Evolutionary conservation across 1,140 invertebrate genomes (phyloP), one percentile per base, ranked within the genome.

Genomic region (Melipona quadrifasciata): DNA sequence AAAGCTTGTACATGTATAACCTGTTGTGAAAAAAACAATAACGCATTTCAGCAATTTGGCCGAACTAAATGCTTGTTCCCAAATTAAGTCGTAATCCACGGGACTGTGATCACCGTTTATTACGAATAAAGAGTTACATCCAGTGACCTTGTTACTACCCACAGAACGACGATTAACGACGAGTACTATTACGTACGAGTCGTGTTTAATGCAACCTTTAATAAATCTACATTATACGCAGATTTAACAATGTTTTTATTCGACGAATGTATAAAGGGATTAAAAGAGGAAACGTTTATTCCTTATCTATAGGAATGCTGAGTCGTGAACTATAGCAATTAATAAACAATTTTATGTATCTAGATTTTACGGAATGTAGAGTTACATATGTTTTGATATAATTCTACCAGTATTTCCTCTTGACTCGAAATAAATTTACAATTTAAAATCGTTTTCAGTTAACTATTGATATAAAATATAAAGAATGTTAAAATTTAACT

Each of bases 81-180:
- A 82, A 89, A 88, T 89, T 88, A 89, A 89, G 71, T 89, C 75
- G 72, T 89, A 89, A 88, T 89, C 81, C 77, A 65, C 85, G 74
- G 39, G 65, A 68, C 82, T 67, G 73, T 61, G 88, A 87, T 87
- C 76, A 83, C 77, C 86, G 82, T 86, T 87, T 90, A 90, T 90
- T 86, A 74, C 88, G 89, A 90, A 88, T 90, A 90, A 90, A 90
- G 83, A 90, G 89, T 89, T 81, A 90, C 89, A 90, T 90, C 87
- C 87, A 90, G 89, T 90, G 90, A 90, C 90, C 90, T 90, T 90
- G 90, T 53, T 84, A 79, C 85, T 89, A 80, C 89, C 89, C 90
- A 90, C 89, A 82, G 83, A 82, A 86, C 82, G 86, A 87, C 73
- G 77, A 90, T 90, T 90, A 90, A 87, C 65, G 76, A 81, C 61